These are phyloP conservation scores for Macrosteles quadrilineatus DNA, from an alignment of 1,140 invertebrate genomes.

Conservation along the genomic window DNA sequence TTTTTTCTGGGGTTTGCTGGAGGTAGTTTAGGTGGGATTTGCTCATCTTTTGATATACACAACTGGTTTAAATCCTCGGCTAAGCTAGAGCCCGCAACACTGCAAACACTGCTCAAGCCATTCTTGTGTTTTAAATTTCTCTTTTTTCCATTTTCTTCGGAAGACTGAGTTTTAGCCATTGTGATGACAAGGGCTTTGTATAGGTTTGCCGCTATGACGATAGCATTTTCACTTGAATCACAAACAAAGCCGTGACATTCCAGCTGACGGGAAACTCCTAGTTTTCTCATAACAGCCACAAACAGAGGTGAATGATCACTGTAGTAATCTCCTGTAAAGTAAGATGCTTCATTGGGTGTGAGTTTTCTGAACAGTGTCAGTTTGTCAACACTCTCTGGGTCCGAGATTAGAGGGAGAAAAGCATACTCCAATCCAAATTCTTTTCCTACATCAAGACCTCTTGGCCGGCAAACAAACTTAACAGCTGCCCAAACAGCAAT, in stretches of 20 bases:
- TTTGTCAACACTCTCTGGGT: constrained; percentile 75
- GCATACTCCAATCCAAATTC: constrained; percentile 59
- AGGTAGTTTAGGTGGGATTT: constrained; percentile 2
- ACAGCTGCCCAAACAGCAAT: constrained; percentile 91
- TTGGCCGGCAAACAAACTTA: constrained; percentile 60
- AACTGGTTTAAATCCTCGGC: constrained; percentile 18
- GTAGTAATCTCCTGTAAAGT: constrained; percentile 46
- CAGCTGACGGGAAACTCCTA: constrained; percentile 62
- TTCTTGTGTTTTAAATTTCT: constrained; percentile 53
- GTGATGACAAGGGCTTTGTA: constrained; percentile 84
- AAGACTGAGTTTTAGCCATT: constrained; percentile 59
- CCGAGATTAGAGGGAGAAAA: constrained; percentile 83
- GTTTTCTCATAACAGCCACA: constrained; percentile 83
- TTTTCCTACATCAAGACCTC: constrained; percentile 42
- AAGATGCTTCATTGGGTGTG: constrained; percentile 43
- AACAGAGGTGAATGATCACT: constrained; percentile 79
- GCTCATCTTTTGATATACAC: neutral
- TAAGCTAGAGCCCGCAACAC: constrained; percentile 30
- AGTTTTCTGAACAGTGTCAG: constrained; percentile 58
- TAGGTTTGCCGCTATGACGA: constrained; percentile 85
- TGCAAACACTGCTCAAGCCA: neutral
- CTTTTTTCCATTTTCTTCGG: constrained; percentile 48
- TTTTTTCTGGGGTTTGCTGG: constrained; percentile 1
- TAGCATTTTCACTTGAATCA: constrained; percentile 81
- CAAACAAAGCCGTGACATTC: constrained; percentile 92